Evolutionary conservation across 2,113 vertebrate genomes (phyloP).

Genomic region (Lophius piscatorius): DNA sequence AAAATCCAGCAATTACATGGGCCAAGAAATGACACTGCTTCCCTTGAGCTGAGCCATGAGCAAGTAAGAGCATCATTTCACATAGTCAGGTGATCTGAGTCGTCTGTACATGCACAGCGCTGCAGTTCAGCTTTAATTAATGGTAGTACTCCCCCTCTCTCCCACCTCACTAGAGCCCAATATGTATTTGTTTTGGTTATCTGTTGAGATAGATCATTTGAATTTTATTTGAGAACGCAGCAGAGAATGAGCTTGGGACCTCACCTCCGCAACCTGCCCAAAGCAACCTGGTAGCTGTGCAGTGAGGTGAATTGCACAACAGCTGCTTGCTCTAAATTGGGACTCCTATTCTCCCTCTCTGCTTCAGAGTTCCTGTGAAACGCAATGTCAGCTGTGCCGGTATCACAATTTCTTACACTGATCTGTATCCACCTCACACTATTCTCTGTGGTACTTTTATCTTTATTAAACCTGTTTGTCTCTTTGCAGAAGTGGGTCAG

Average conservation of each 20-base stretch:
- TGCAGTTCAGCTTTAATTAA: not conserved
- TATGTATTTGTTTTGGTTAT: too few species aligned
- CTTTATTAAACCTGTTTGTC: not conserved
- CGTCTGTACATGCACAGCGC: not conserved
- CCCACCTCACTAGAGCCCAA: too few species aligned
- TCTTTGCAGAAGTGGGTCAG: constrained; percentile 8
- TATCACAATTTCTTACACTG: constrained; percentile 71
- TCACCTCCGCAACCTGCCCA: constrained; percentile 62
- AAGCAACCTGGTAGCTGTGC: constrained; percentile 76
- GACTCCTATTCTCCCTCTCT: constrained; percentile 62
- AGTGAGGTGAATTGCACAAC: constrained; percentile 54
- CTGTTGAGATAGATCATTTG: not conserved
- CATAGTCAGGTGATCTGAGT: not conserved
- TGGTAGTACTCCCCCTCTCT: too few species aligned
- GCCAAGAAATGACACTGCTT: constrained; percentile 8
- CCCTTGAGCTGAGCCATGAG: constrained; percentile 15
- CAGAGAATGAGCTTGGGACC: constrained; percentile 26
- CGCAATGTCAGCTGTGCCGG: constrained; percentile 75
- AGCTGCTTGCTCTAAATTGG: constrained; percentile 77
- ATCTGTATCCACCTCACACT: constrained; percentile 33
- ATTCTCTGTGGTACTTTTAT: not conserved
- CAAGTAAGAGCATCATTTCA: constrained; percentile 1
- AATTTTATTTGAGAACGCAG: not conserved
- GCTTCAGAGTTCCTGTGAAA: constrained; percentile 75
- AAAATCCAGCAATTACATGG: not conserved